phyloP scores from a whole-genome alignment of 2,888 invertebrate genomes.

The Eilema caniola region DNA sequence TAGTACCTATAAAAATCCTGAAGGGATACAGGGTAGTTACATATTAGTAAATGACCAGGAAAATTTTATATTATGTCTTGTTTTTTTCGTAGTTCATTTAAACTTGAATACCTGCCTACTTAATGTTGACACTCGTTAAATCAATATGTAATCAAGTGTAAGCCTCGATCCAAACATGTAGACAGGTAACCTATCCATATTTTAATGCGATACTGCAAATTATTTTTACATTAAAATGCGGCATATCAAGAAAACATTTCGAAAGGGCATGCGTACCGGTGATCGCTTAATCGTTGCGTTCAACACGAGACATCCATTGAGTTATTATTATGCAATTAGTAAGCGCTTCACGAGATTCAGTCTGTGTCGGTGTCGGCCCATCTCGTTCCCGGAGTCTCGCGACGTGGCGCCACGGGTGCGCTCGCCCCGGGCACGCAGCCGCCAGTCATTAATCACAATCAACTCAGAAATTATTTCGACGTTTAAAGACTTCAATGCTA shows the following conservation, averaged over 20 bases:
- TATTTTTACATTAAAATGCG: conserved; percentile 44
- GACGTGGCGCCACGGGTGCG: conserved; percentile 71
- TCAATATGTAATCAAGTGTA: conserved; percentile 14
- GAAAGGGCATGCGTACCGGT: conserved; percentile 46
- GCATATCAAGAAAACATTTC: conserved; percentile 36
- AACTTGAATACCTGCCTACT: neutral
- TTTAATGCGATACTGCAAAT: conserved; percentile 35
- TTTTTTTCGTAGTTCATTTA: neutral
- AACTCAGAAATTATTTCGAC: conserved; percentile 82
- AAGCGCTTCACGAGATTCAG: conserved; percentile 67
- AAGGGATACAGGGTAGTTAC: neutral
- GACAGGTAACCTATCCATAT: conserved; percentile 20
- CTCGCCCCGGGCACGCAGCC: conserved; percentile 54
- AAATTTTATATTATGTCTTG: neutral
- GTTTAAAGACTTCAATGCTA: conserved; percentile 78
- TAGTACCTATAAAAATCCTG: neutral
- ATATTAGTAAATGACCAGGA: neutral
- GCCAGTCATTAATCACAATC: conserved; percentile 85
- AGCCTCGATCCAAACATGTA: conserved; percentile 14
- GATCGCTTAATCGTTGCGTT: conserved; percentile 63
- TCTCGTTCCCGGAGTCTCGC: conserved; percentile 35
- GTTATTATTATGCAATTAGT: conserved; percentile 84
- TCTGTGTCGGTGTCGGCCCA: conserved; percentile 53
- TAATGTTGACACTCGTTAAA: conserved; percentile 9
- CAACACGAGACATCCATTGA: conserved; percentile 74